Percentiles rank a stretch among this genome's conserved stretches.
These are phyloP conservation scores for Chloroceryle aenea DNA, from an alignment of 2,113 vertebrate genomes.

Conservation along the genomic window DNA sequence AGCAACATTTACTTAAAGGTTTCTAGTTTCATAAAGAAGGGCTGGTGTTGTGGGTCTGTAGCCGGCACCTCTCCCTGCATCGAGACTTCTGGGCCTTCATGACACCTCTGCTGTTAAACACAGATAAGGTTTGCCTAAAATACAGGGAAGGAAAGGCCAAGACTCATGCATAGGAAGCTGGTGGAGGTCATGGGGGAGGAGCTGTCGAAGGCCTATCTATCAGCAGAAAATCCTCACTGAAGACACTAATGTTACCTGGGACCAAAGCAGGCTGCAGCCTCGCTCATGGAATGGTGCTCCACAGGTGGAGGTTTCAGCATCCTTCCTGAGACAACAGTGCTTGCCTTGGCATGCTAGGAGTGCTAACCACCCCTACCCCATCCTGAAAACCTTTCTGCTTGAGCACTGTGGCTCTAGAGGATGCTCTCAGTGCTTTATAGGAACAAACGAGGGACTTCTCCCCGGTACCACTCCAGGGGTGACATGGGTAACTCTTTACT, in stretches of 20 bases:
- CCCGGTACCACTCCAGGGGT: not conserved
- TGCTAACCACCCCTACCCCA: not conserved
- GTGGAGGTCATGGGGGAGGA: not conserved
- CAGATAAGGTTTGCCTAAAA: not conserved
- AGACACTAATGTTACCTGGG: fast-evolving
- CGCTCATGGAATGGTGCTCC: not conserved
- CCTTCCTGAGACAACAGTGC: too few relatives aligned
- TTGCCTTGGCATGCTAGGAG: fast-evolving
- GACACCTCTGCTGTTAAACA: not conserved
- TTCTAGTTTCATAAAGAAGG: not conserved
- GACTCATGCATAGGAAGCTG: fast-evolving
- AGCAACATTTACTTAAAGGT: not conserved
- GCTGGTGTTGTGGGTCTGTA: not conserved
- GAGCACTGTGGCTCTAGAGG: not conserved
- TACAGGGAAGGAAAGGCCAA: not conserved
- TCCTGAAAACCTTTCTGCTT: not conserved
- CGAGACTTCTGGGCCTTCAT: not conserved
- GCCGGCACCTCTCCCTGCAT: not conserved
- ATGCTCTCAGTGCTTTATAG: not conserved
- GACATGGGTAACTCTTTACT: not conserved
- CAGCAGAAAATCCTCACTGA: not conserved
- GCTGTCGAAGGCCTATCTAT: fast-evolving
- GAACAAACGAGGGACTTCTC: fast-evolving
- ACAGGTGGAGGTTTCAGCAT: too few relatives aligned
- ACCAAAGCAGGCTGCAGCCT: not conserved